A percentile compares a stretch with the other conserved stretches of the same genome.
Conservation (phyloP, 2,113 vertebrate genomes). For the Myanophis thanlyinensis region DNA sequence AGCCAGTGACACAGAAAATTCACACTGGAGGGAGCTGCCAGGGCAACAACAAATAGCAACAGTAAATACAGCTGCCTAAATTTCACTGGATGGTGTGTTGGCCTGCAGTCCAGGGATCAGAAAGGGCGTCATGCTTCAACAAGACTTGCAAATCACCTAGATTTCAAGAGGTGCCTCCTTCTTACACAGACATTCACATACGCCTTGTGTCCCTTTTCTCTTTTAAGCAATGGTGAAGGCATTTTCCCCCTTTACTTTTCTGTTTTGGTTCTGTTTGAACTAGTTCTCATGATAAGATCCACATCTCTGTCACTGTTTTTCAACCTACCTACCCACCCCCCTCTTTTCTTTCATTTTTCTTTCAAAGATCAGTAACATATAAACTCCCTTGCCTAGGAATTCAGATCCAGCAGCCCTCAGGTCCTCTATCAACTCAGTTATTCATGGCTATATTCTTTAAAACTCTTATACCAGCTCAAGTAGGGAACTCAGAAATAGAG, state of each 20-base stretch:
- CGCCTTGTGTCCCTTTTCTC: background rate
- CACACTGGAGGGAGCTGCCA: conserved; percentile 81
- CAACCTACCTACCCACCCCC: background rate
- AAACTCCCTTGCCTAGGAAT: background rate
- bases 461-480: background rate
- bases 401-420: background rate
- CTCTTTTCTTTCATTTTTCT: background rate
- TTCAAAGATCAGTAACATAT: background rate
- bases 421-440: background rate
- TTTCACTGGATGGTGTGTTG: conserved; percentile 46
- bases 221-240: background rate
- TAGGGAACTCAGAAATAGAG: background rate
- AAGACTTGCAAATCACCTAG: conserved; percentile 44
- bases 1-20: conserved; percentile 95
- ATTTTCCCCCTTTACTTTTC: background rate
- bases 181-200: background rate
- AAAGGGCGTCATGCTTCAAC: conserved; percentile 60
- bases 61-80: conserved; percentile 86
- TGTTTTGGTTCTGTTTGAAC: background rate
- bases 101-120: conserved; percentile 65
- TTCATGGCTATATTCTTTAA: background rate
- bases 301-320: background rate
- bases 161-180: background rate
- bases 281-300: background rate
- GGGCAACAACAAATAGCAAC: conserved; percentile 89